Base-by-base conservation (phyloP, 2,888 invertebrate genomes). In the Harpagoxenus sublaevis region DNA sequence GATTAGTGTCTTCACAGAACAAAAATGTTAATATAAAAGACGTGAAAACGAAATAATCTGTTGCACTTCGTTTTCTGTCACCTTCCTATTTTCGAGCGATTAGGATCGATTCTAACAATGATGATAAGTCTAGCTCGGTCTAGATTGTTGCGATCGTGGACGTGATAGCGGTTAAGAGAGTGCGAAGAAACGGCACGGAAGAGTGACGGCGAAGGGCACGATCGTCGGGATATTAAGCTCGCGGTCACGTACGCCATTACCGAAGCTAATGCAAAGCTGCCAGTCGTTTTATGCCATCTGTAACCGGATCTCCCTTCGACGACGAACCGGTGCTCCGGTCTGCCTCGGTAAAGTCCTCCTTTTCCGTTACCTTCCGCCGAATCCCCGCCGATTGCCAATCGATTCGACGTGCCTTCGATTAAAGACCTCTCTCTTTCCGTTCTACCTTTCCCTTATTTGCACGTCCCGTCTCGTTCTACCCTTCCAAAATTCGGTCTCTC, bases 181-280 rank as follows among this genome's bases (percentile, higher is more conserved):
- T 45, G 75, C 63, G 62, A 53, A 55, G 79, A 84, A 75, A 77
- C 78, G 83, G 74, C 42, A 60, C 53, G 55, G 84, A 84, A 86
- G 85, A 83, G 84, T 86, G 83, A 81, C 75, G 66, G 63, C 48
- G 39, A 74, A 83, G 85, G 87, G 84, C 85, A 91, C 90, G 88
- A 83, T 81, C 89, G 92, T 89, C 74, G 84, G 88, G 89, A 86
- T 92, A 93, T 92, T 90, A 92, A 91, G 91, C 91, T 90, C 92
- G 92, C 91, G 91, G 93, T 93, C 93, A 93, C 93, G 93, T 93
- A 93, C 92, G 89, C 93, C 92, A 93, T 93, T 93, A 93, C 89
- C 91, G 88, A 88, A 91, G 92, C 92, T 91, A 93, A 93, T 93
- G 93, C 92, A 92, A 92, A 93, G 92, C 91, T 92, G 92, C 92